Evolutionary conservation across 2,888 invertebrate species (phyloP).

Genomic region (Pharmacophagus antenor): DNA sequence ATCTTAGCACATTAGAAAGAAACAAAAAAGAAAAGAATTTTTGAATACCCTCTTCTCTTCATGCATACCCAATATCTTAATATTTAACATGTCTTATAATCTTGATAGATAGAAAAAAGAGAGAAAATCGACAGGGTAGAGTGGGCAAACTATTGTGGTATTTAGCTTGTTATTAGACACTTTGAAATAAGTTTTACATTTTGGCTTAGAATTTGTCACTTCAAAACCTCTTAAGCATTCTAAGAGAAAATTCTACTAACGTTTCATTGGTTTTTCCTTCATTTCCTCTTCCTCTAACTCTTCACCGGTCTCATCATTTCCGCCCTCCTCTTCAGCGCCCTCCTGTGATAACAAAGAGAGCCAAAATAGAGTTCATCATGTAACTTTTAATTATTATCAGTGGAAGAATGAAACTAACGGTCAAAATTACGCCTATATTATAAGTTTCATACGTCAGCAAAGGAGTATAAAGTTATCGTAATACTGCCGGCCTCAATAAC

Average conservation of each 20-base stretch:
- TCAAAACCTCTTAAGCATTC: neutral
- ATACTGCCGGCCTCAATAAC: too few species aligned
- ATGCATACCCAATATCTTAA: too few species aligned
- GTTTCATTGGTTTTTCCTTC: constrained; percentile 49
- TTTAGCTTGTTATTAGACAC: neutral
- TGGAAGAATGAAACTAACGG: too few species aligned
- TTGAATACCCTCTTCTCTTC: too few species aligned
- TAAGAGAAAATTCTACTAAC: constrained; percentile 39
- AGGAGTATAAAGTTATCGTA: too few species aligned
- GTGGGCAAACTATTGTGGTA: neutral
- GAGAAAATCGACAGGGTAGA: neutral
- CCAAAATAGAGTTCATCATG: neutral
- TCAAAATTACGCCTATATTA: too few species aligned
- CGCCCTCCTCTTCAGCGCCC: constrained; percentile 52
- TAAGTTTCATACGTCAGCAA: too few species aligned
- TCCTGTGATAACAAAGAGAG: constrained; percentile 43
- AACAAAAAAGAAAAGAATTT: too few species aligned
- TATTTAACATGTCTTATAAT: too few species aligned
- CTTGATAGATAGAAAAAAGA: too few species aligned
- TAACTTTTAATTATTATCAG: too few species aligned
- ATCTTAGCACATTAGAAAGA: too few species aligned
- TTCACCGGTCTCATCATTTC: constrained; percentile 41
- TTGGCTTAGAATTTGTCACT: neutral
- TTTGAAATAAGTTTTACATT: neutral
- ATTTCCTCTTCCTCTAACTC: constrained; percentile 50